Evolutionary conservation across 2,888 invertebrate genomes (phyloP), one percentile per base, ranked within the genome.

Genomic region (Anodontia alba): DNA sequence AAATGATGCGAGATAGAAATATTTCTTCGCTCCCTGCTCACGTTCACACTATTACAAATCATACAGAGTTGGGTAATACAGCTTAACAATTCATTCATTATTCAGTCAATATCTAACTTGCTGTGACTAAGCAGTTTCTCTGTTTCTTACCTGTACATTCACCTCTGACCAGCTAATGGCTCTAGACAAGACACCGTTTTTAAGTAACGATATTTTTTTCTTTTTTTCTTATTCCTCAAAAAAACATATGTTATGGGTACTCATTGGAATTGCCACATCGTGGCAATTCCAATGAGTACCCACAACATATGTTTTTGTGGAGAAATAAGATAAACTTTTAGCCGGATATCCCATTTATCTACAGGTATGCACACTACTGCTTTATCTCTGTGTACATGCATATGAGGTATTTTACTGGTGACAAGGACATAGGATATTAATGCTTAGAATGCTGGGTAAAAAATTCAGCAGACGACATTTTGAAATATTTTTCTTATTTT

Each of bases 41-140:
- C 70, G 70, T 70, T 70, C 46, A 70, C 70, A 70, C 70, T 46
- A 20, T 70, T 70, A 62, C 62, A 20, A 62, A 62, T 33, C 62
- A 33, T 62, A 62, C 62, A 31, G 62, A 8, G 33, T 17, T 38
- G 33, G 3, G 15, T 46, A 20, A 46, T 46, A 8, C 46, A 46
- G 46, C 20, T 12, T 20, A 62, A 62, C 62, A 31, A 62, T 62
- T 62, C 62, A 62, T 62, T 62, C 62, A 62, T 62, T 62, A 62
- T 62, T 62, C 33, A 62, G 62, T 62, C 62, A 62, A 62, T 62
- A 62, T 17, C 33, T 31, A 20, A 62, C 62, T 33, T 33, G 17
- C 12, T 62, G 20, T 62, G 62, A 62, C 62, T 62, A 62, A 33
- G 62, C 62, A 62, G 17, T 3, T 62, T 62, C 33, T 29, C 54